Evolutionary conservation across 2,888 invertebrate genomes (phyloP).

Genomic region (Dione vanillae): DNA sequence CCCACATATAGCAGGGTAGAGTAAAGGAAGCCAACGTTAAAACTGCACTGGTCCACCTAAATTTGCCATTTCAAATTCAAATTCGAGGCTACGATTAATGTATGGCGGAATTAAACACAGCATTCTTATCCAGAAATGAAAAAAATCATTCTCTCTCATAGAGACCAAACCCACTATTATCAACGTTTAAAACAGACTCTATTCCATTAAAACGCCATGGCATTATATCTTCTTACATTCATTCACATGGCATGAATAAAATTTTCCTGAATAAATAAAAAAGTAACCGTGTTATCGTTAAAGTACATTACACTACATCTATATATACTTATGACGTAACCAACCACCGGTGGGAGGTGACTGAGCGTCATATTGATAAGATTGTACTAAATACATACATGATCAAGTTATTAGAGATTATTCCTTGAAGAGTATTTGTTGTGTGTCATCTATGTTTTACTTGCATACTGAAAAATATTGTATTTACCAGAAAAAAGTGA

Average conservation of each 20-base stretch:
- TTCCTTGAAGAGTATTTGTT: background rate
- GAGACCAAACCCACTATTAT: no score
- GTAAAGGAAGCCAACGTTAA: no score
- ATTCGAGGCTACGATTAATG: no score
- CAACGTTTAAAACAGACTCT: no score
- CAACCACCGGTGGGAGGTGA: slow-evolving; percentile 18
- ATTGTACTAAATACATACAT: slow-evolving; percentile 3
- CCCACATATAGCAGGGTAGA: no score
- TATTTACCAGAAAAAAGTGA: background rate
- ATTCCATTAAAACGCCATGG: no score
- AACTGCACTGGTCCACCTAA: no score
- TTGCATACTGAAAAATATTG: background rate
- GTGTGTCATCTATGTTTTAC: background rate
- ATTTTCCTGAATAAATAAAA: background rate
- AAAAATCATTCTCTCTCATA: no score
- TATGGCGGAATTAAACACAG: no score
- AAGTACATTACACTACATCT: background rate
- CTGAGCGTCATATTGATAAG: slow-evolving; percentile 23
- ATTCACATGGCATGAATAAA: background rate
- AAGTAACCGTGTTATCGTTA: background rate
- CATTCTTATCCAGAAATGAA: no score
- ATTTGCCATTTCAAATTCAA: no score
- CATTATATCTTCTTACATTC: background rate
- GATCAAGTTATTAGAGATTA: background rate
- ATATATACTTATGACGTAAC: slow-evolving; percentile 10